Evolutionary conservation across 2,113 vertebrate species (phyloP), one percentile per base, ranked within the genome.

Genomic region (Indicator indicator): DNA sequence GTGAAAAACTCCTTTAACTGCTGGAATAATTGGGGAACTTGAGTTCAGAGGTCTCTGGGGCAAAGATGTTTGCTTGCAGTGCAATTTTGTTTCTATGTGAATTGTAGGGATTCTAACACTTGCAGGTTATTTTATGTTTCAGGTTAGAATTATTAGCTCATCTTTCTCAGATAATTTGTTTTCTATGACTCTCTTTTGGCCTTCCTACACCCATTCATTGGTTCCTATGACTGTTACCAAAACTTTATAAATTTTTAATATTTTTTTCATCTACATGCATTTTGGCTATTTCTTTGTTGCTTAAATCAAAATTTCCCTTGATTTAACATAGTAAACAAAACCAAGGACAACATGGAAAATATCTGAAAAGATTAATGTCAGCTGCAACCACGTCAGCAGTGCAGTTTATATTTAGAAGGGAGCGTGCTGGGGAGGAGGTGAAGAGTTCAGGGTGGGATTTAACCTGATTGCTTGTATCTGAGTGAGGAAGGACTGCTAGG

Each of bases 401-500:
- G 65, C 78, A 92, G 88, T 96, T 95, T 95, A 95, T 96, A 96
- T 97, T 96, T 97, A 96, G 95, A 94, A 71, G 90, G 48, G 30
- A 93, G 95, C 82, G 20, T 96, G 95, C 93, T 93, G 81, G 54
- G 77, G 75, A 89, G 64, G 91, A 94, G 96, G 95, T 96, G 96
- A 97, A 97, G 94, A 97, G 97, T 96, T 97, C 94, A 87, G 68
- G n/a, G 52, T 46, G 87, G 88, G 87, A 97, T 94, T 91, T 84
- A 83, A 70, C 91, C 58, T 75, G 71, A 70, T 74, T 76, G 75
- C 71, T 77, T 87, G 92, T 56, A 69, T 92, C 64, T 67, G 83
- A 78, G 86, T 32, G 68, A 77, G 74, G 64, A 83, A 86, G 64
- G 50, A 36, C 83, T 82, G 72, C 48, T 83, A 14, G 48, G 18